Base-by-base conservation (phyloP, 2,888 invertebrate species). In the Pardosa pseudoannulata region DNA sequence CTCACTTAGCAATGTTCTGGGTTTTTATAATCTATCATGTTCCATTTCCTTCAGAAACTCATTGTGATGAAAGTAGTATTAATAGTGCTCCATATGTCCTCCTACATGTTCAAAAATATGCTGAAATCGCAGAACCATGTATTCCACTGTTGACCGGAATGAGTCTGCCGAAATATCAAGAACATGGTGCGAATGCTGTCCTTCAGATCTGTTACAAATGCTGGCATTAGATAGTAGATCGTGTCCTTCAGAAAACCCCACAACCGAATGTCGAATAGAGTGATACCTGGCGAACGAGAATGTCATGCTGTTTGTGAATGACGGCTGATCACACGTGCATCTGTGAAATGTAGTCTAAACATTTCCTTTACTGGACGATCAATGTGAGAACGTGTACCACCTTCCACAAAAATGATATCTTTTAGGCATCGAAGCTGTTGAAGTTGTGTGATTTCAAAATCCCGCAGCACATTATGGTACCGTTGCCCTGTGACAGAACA, bases 371-470 rank as follows among this genome's bases (percentile, higher is more conserved):
- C 27, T 41, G 9, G 29, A 16, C n/a, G 72, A 46, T 50, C 72
- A 75, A 39, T 75, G 39, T 65, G 56, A 9, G 23, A 32, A 56
- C 23, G 19, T 31, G 27, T 19, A n/a, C 56, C 29, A 73, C 32
- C 73, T 23, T 73, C 62, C 62, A 73, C 62, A 1, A 73, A 56
- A 65, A 39, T 75, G 39, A 36, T 65, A 29, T 68, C 68, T 31
- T 78, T 67, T 68, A 68, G 31, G 29, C 50, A 78, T 68, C 28
- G 2, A 68, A 19, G 78, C n/a, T n/a, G n/a, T n/a, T n/a, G n/a
- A 31, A 46, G 19, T 31, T 13, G 29, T 31, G 36, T 11, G 23
- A n/a, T n/a, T n/a, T n/a, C n/a, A 39, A 23, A 27, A 7, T 23
- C 23, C n/a, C 31, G 41, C 50, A 46, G 31, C 31, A 67, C 46